Evolutionary conservation across 2,888 invertebrate species (phyloP), one percentile per base, ranked within the genome.

Genomic region (Druceiella hillmani): DNA sequence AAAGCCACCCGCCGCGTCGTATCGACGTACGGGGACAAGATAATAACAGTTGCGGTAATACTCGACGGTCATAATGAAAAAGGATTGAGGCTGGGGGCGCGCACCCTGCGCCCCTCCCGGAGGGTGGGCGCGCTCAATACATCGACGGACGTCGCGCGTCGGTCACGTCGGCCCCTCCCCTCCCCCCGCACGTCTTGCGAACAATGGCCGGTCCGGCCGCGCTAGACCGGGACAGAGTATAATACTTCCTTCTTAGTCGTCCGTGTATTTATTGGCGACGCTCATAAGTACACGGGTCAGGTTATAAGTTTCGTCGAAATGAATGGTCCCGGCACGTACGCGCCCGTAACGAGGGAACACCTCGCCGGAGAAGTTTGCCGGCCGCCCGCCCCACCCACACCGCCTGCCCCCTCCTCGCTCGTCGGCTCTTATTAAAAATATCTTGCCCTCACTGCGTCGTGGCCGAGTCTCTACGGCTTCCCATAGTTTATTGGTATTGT

Each of bases 241-340:
- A 54, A 49, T 51, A 53, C 52, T 54, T 51, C 59, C 61, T 65
- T 64, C 62, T n/a, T 66, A 67, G 68, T 68, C 70, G 69, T 68
- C 62, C 66, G 67, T 67, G 66, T 69, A 69, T 69, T 70, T 69
- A 69, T 70, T 67, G 68, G 67, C 66, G 70, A 70, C 69, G 66
- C 68, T 70, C 69, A 69, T 70, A 68, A 69, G 69, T 68, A 69
- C 69, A 68, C 67, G 62, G 62, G 67, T 68, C 70, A 70, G 68
- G 69, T 70, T 70, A 70, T 70, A 70, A 69, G 68, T 70, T 66
- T 66, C 65, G 56, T 59, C 65, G 60, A 68, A 70, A 69, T 68
- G 67, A 69, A 69, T 64, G 69, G 65, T 62, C 64, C 64, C 62
- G 61, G 65, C 66, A 66, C 66, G 68, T 66, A 66, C 17, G 29